Conservation (phyloP, 2,113 vertebrate genomes). For the Ammodytes marinus region DNA sequence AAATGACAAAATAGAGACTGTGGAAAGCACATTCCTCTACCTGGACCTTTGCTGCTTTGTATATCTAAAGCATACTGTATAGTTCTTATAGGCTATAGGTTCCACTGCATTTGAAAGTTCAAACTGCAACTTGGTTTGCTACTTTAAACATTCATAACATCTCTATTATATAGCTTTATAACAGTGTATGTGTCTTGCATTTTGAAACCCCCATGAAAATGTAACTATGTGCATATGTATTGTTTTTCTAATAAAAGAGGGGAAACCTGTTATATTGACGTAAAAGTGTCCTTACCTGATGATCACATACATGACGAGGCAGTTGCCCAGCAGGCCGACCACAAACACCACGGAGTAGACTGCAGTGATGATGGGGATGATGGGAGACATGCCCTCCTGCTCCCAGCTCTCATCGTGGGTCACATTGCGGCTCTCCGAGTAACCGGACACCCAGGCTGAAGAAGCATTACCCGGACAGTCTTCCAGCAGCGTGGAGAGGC, state of each 20-base stretch:
- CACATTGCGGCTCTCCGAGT: conserved; percentile 69
- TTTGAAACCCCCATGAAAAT: neutral
- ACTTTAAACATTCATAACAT: neutral
- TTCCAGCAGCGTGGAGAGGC: conserved; percentile 64
- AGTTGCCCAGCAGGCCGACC: conserved; percentile 95
- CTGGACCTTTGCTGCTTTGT: neutral
- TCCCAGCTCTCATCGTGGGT: conserved; percentile 75
- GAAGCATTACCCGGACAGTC: conserved; percentile 74
- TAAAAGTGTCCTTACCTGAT: conserved; percentile 88
- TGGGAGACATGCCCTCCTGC: conserved; percentile 89
- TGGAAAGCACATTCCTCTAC: conserved; percentile 11
- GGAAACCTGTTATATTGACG: too few species aligned
- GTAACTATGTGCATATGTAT: too few species aligned
- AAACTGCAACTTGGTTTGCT: neutral
- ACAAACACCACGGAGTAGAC: conserved; percentile 96
- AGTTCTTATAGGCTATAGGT: neutral
- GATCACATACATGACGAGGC: conserved; percentile 98
- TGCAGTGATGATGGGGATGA: conserved; percentile 94
- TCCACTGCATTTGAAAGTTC: neutral
- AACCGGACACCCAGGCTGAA: conserved; percentile 67
- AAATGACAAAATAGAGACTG: conserved; percentile 13
- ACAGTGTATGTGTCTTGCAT: neutral
- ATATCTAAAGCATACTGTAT: neutral
- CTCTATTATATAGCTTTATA: too few species aligned
- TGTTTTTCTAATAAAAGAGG: too few species aligned